Base-by-base conservation (phyloP, 1,140 invertebrate species). In the Bombus superbus region DNA sequence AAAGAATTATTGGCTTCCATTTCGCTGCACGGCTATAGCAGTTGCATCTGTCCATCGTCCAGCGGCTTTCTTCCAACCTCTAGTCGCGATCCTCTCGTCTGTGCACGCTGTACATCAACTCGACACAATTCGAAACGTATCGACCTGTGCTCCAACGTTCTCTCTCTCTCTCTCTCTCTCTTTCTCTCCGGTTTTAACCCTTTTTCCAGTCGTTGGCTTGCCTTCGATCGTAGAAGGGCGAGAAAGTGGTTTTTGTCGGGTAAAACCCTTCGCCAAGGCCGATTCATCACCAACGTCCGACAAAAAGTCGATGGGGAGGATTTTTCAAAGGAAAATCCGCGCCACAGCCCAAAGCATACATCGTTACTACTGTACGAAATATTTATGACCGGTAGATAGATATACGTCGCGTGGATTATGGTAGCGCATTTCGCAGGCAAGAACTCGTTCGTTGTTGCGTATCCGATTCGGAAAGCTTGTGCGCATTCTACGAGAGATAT, bases 1-100 rank as follows among this genome's bases (percentile, higher is more conserved):
- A 90, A 90, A 90, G 89, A 90, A 90, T 90, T 90, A 90, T 90
- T 90, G 89, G 89, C 83, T 86, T 85, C 81, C 86, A 90, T 90
- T 90, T 83, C 64, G 44, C 69, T 77, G 68, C 44, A 38, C 64
- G 75, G 86, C 86, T 85, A 88, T 82, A 83, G 59, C 71, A 75
- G 57, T 83, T 59, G 87, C 85, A 87, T 90, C 86, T 90, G 86
- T 86, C 83, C 75, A 66, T 75, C 40, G 75, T 77, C 75, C 62
- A 44, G 13, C 68, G 28, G 64, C 22, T 84, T 86, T 57, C 83
- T 88, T 86, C 83, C 72, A 78, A 47, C 72, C 47, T 53, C 47
- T 22, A 53, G 47, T 53, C 47, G 47, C 47, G 22, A 53, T 8
- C 47, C 47, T 53, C 47, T 53, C 47, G 42, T 32, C 13, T 47